phyloP scores from a whole-genome alignment of 2,797 vertebrate genomes.

The Sebastes trivittatus region DNA sequence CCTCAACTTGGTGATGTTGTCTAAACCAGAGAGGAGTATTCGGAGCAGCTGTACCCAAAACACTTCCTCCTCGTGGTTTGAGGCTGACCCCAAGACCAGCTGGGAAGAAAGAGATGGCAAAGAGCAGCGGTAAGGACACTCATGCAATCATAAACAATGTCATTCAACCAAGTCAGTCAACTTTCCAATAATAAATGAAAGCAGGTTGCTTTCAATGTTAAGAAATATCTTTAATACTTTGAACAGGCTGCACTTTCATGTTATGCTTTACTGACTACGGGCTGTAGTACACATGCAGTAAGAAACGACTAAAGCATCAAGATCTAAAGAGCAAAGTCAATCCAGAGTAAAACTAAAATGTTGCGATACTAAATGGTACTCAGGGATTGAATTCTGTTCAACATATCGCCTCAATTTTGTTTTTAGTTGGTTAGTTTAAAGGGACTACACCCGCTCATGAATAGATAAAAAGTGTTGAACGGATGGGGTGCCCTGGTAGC shows the following conservation, averaged over 20 bases:
- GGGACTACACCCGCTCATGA: neutral
- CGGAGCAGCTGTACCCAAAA: constrained; percentile 44
- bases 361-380: neutral
- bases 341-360: neutral
- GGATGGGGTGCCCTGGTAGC: no score
- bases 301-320: neutral
- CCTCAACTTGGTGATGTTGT: constrained; percentile 4
- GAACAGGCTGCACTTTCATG: no score
- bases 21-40: constrained; percentile 19
- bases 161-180: neutral
- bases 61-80: constrained; percentile 49
- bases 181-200: neutral
- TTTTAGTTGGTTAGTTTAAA: neutral
- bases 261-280: neutral
- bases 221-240: no score
- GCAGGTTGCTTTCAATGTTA: neutral
- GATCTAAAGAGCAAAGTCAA: neutral
- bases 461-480: neutral
- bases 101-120: constrained; percentile 9
- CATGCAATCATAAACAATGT: constrained; percentile 14
- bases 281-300: neutral
- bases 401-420: no score
- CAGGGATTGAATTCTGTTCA: no score
- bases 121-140: constrained; percentile 26
- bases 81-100: constrained; percentile 46